Evolutionary conservation across 2,888 invertebrate species (phyloP).

Genomic region (Eudasyphora cyanicolor): DNA sequence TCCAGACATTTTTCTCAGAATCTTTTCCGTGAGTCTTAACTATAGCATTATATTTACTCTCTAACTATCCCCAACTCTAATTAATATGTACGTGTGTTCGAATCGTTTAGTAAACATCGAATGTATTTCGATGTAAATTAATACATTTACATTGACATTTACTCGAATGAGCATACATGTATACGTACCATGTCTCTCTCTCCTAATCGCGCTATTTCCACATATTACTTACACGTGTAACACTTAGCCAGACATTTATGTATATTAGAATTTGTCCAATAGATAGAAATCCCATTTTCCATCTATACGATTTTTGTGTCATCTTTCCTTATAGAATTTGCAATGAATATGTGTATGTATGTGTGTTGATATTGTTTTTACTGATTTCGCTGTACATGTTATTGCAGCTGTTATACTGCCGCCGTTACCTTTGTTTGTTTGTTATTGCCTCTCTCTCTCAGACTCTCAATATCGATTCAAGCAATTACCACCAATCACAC

Average conservation of each 20-base stretch:
- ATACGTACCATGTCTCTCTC: not conserved
- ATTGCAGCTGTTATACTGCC: not conserved
- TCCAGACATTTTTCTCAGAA: too few species aligned
- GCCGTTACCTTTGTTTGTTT: too few species aligned
- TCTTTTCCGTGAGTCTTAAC: too few species aligned
- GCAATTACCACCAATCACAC: conserved; percentile 34
- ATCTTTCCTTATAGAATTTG: not conserved
- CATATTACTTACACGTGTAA: conserved; percentile 13
- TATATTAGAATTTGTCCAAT: conserved; percentile 1
- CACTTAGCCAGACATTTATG: not conserved
- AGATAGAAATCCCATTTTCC: not conserved
- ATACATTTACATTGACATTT: not conserved
- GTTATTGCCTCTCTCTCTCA: not conserved
- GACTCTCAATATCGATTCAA: conserved; percentile 28
- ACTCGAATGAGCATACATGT: too few species aligned
- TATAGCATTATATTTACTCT: too few species aligned
- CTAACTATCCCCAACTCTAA: too few species aligned
- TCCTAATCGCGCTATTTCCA: not conserved
- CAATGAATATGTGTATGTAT: not conserved
- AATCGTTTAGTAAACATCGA: too few species aligned
- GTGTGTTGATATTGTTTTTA: conserved; percentile 16
- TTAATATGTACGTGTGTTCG: too few species aligned
- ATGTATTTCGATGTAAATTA: not conserved
- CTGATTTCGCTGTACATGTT: conserved; percentile 35
- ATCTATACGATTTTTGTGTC: not conserved